These are phyloP conservation scores for Ichneumoninae sp. DNA, from an alignment of 2,888 invertebrate genomes.

Conservation along the genomic window DNA sequence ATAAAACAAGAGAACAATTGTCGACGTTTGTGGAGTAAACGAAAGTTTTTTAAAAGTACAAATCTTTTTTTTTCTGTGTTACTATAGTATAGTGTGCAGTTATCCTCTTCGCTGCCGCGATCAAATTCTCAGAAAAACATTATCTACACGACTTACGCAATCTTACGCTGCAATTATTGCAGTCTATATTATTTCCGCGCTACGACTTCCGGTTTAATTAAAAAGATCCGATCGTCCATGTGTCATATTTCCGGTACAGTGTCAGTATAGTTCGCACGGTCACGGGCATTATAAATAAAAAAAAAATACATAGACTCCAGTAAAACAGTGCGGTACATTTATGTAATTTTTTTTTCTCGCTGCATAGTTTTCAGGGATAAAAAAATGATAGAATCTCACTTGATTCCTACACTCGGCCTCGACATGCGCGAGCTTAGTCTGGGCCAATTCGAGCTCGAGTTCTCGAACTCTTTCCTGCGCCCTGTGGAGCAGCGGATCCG, in stretches of 20 bases:
- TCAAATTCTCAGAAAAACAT: neutral
- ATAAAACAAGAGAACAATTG: neutral
- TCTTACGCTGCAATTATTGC: neutral
- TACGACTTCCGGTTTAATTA: neutral
- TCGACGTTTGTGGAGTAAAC: neutral
- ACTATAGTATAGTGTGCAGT: neutral
- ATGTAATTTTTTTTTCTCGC: conserved; percentile 23
- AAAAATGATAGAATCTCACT: conserved; percentile 83
- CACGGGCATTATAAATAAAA: neutral
- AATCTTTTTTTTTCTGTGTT: neutral
- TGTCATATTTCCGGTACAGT: neutral
- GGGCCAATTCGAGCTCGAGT: conserved; percentile 97
- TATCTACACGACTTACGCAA: neutral
- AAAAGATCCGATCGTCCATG: neutral
- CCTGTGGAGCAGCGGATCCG: conserved; percentile 82
- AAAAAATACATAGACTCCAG: neutral
- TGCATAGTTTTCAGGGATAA: neutral
- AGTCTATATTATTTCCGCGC: neutral
- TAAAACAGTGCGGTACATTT: neutral
- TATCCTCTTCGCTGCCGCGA: neutral
- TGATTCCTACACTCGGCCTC: conserved; percentile 98
- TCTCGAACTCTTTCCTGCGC: conserved; percentile 91
- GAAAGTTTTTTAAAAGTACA: no score
- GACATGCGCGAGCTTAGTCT: conserved; percentile 98
- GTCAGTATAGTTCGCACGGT: neutral